Evolutionary conservation across 2,888 invertebrate genomes (phyloP), one percentile per base, ranked within the genome.

Genomic region (Limenitis camilla): DNA sequence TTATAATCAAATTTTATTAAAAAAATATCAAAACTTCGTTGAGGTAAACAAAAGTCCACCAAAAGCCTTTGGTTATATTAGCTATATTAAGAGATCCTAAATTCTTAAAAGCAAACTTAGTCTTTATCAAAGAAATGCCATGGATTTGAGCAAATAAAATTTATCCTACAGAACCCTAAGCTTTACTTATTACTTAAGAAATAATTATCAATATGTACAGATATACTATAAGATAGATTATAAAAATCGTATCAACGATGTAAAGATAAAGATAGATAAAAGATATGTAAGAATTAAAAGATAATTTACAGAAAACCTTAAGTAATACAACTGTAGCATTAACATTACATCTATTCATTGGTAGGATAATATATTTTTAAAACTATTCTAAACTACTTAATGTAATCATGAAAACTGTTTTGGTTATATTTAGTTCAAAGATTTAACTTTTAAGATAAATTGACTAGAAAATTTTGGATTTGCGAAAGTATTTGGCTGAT

Each of bases 401-500:
- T 41, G 35, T 51, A 52, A 56, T 47, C 46, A 41, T 59, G 53
- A 55, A 45, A 55, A 65, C 54, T 55, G 58, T 61, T 57, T 57
- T 50, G 55, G 56, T 72, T 77, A 81, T 72, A 81, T 78, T 77
- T 78, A 72, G 71, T 70, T 66, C 62, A 53, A 65, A 61, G 61
- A 59, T 61, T 57, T 69, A 71, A 72, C 74, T 66, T 66, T 72
- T 76, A 73, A 68, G 70, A 61, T 46, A 58, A 56, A 74, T 78
- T 86, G 86, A 86, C 86, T 86, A 86, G 86, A 86, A 72, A 85
- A 83, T 76, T 84, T 84, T 85, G 81, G 83, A 79, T 81, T 78
- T 76, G 72, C 78, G 71, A 75, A 65, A 64, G 58, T 61, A 59
- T 77, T 83, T 82, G 80, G 81, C 73, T 77, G 76, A 64, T 61